A percentile compares a stretch with the other conserved stretches of the same genome.
These are phyloP conservation scores for Timema cristinae DNA, from an alignment of 2,888 invertebrate genomes.

Conservation along the genomic window DNA sequence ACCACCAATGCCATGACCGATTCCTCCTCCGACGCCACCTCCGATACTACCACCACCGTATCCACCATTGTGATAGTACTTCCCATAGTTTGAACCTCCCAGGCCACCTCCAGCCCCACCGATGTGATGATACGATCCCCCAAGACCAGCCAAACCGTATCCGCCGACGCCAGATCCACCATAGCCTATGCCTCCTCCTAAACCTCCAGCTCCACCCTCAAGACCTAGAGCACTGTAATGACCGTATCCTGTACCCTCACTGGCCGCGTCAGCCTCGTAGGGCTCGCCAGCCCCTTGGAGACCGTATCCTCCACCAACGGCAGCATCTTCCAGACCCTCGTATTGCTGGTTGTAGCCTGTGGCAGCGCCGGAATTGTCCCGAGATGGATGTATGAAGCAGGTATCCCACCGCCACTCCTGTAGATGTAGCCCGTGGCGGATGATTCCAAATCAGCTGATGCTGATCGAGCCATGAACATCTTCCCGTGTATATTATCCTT, in stretches of 20 bases:
- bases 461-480: slow-evolving; percentile 54
- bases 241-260: background rate
- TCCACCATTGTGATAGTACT: slow-evolving; percentile 8
- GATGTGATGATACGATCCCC: background rate
- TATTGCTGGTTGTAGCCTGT: slow-evolving; percentile 11
- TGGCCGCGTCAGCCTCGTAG: background rate
- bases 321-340: slow-evolving; percentile 14
- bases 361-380: slow-evolving; percentile 43
- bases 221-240: background rate
- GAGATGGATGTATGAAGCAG: slow-evolving; percentile 50
- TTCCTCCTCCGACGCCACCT: slow-evolving; percentile 19
- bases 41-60: slow-evolving; percentile 18
- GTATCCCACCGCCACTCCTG: slow-evolving; percentile 48
- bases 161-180: background rate
- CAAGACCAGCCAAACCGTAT: background rate
- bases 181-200: background rate
- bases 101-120: background rate
- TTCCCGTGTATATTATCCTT: slow-evolving; percentile 34
- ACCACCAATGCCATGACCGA: slow-evolving; percentile 18
- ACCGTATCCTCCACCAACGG: slow-evolving; percentile 11
- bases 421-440: slow-evolving; percentile 55
- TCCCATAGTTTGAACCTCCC: slow-evolving; percentile 5
- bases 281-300: background rate
- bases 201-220: background rate
- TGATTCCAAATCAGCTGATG: slow-evolving; percentile 55